Evolutionary conservation across 2,113 vertebrate species (phyloP), one percentile per base, ranked within the genome.

Genomic region (Ranitomeya variabilis): DNA sequence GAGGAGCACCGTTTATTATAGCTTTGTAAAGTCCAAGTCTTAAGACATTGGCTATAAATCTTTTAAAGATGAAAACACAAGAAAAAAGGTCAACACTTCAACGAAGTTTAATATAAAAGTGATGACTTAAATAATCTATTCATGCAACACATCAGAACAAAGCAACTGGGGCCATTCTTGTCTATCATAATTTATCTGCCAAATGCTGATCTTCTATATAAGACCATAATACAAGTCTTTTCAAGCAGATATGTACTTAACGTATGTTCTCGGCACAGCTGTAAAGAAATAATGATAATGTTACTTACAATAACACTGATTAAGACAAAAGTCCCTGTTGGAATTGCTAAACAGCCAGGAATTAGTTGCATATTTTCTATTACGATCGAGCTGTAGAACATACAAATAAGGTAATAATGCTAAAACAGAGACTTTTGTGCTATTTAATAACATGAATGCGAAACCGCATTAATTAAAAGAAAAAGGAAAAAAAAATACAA

Each of bases 251-350:
- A 90, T 90, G 89, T 93, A 92, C 89, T 90, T 91, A 87, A 90
- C 91, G 91, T 87, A 89, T 93, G 92, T 92, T 89, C 91, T 92
- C 90, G 89, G 92, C 94, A 92, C 87, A 93, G 88, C 88, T 90
- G 81, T 89, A 90, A 91, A 90, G 91, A 87, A 91, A 13, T 84
- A 89, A 91, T 86, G 82, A 89, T 89, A 86, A 89, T 90, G 86
- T 85, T 85, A 74, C 83, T 92, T 92, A 89, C 92, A 90, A 90
- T 90, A 71, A 60, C 51, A 92, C 90, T 91, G 89, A 90, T 87
- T 93, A 94, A 94, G 92, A 92, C 73, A 92, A 90, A 92, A 91
- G 89, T 93, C 91, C 90, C 92, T 92, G 93, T 93, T 92, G 92
- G 86, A 74, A 88, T 86, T 92, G 86, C 91, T 59, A 74, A 85